Conservation (phyloP, 2,113 vertebrate species). For the Nettapus auritus region DNA sequence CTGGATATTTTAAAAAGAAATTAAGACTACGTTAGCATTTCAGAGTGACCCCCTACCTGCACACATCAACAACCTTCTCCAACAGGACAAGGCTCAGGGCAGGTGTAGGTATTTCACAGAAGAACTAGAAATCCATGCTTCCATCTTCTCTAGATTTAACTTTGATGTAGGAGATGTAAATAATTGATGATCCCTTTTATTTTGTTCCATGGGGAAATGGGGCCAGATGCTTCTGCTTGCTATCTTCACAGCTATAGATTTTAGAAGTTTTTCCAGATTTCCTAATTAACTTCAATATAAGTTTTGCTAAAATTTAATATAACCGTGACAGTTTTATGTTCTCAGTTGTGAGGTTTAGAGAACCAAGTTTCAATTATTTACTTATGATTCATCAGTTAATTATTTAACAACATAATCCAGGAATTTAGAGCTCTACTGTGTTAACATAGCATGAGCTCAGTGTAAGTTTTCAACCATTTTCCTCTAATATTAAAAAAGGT, state of each 20-base stretch:
- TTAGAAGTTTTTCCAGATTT: background rate
- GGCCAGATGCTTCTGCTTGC: background rate
- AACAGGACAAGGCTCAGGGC: background rate
- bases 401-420: conserved; percentile 6
- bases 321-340: background rate
- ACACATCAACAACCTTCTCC: fast-evolving
- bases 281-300: background rate
- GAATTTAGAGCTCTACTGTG: background rate
- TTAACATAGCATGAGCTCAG: background rate
- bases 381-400: conserved; percentile 14
- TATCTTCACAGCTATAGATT: background rate
- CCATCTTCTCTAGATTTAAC: background rate
- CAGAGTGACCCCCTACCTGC: background rate
- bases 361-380: conserved; percentile 36
- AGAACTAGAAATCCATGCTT: background rate
- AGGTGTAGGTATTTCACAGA: background rate
- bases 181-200: background rate
- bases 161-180: background rate
- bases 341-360: background rate
- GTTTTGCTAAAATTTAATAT: background rate
- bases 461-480: background rate
- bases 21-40: background rate
- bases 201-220: background rate
- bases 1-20: background rate
- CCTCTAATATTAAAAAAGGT: background rate